Conservation (phyloP, 2,797 vertebrate species). For the Corythornis leucogaster region DNA sequence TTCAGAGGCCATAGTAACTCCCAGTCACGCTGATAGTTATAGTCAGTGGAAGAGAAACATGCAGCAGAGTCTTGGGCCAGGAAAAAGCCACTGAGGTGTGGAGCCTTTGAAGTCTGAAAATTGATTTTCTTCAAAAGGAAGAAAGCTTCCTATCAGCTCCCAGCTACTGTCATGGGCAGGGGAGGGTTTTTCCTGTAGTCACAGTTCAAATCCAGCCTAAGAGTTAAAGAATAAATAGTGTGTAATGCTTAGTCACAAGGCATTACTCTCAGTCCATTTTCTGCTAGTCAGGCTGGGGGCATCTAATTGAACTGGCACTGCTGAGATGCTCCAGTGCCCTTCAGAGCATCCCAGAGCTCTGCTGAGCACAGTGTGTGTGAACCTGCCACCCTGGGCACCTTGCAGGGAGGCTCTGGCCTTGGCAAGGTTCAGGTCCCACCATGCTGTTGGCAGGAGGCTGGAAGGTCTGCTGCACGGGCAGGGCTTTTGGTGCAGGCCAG, state of each 20-base stretch:
- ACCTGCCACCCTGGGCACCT: too few relatives aligned
- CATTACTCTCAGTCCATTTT: neutral
- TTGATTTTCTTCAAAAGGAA: conserved; percentile 39
- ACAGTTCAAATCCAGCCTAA: neutral
- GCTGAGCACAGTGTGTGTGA: too few relatives aligned
- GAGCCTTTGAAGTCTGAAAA: conserved; percentile 47
- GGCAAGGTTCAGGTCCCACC: too few relatives aligned
- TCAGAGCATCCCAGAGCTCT: too few relatives aligned
- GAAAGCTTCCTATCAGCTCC: neutral
- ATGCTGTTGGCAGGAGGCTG: too few relatives aligned
- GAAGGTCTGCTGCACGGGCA: too few relatives aligned
- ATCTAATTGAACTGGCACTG: neutral
- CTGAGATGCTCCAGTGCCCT: too few relatives aligned
- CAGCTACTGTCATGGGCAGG: neutral
- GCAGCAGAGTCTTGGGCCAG: neutral
- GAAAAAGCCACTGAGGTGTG: neutral
- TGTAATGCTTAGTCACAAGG: neutral
- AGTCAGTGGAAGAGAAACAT: neutral
- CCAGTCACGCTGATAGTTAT: neutral
- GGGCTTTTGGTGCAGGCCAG: too few relatives aligned
- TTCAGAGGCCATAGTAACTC: neutral
- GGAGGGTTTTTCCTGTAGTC: neutral
- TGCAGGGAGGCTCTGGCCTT: too few relatives aligned
- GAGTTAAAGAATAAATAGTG: neutral
- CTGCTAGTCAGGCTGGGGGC: neutral